Base-by-base conservation (phyloP, 2,797 vertebrate species). In the Sciaenops ocellatus region DNA sequence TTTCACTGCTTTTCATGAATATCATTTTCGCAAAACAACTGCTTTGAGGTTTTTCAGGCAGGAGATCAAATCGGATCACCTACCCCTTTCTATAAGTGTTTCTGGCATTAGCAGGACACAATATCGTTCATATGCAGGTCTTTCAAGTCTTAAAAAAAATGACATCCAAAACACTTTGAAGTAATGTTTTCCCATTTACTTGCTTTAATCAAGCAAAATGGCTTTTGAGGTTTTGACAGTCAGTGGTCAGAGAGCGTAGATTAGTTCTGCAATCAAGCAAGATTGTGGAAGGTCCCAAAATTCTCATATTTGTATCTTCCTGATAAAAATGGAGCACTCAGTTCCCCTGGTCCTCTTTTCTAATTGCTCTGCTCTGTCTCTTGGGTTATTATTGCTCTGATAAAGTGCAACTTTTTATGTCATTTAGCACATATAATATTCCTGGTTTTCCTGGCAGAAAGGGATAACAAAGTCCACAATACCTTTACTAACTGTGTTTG, bases 1-100 rank as follows among this genome's bases (percentile, higher is more conserved):
- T 94, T 93, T 90, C 86, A 63, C 47, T 28, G 85, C 87, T 91
- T 91, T 91, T 90, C 83, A 93, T 93, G 90, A 94, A 94, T 92
- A 92, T 92, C 72, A 90, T 92, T 90, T 91, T 85, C 34, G 72
- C 82, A 88, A 92, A 91, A 93, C 90, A 92, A 92, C 86, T 80
- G 87, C 90, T 92, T 90, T 91, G 90, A 92, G 89, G 85, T 89
- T 89, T 86, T 73, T 73, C 61, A 82, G 71, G 71, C 87, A 47
- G 71, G 65, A 69, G 83, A 91, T 91, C 85, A 87, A 83, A 87
- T 90, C 54, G 83, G 65, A 90, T 91, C 89, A 82, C 85, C 88
- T 87, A 80, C 69, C 63, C 82, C 54, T 30, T 69, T 69, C 76
- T 74, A 85, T 55, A 22, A 82, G 69, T 18, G 20, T 82, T 85